Evolutionary conservation across 2,888 invertebrate species (phyloP), one percentile per base, ranked within the genome.

Genomic region (Crepidodera aurea): DNA sequence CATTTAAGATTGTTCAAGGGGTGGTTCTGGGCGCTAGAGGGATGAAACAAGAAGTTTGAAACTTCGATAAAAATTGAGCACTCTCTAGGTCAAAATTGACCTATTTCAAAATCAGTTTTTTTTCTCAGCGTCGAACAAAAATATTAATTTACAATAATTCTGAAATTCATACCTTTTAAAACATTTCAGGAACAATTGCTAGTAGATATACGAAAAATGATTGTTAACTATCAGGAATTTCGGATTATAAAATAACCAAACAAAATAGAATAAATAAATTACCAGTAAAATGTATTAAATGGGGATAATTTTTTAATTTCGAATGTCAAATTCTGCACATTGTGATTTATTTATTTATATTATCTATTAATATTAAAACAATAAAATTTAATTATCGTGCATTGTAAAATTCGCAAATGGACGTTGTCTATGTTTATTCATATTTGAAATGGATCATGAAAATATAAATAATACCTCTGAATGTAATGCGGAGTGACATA

Each of bases 301-400:
- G 8, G 25, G 48, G 29, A 15, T 48, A 27, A 22, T 25, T 48
- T 48, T 51, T 51, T 34, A 32, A 37, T 51, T 50, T 50, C 12
- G 1, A 5, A 8, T 37, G 37, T 51, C 37, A 34, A 51, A 34
- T 51, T 34, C 37, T 7, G 8, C 18, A 10, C 19, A 19, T 32
- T 51, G 12, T 51, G 16, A 51, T 51, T 51, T 51, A 51, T 51
- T 51, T 51, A 51, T 51, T 34, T 22, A 51, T 51, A 51, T 51
- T 51, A 51, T 51, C 51, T 51, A 51, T 51, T 51, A 51, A 51
- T 51, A 37, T 51, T 51, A 51, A 51, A 51, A 51, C 51, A 51
- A 51, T 51, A 51, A 51, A 51, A 51, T 51, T 51, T 51, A 51
- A 51, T 51, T 51, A 51, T 51, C 51, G 25, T 18, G 12, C 44